phyloP scores from a whole-genome alignment of 64 coral and sea anemone genomes.

The Pocillopora verrucosa region DNA sequence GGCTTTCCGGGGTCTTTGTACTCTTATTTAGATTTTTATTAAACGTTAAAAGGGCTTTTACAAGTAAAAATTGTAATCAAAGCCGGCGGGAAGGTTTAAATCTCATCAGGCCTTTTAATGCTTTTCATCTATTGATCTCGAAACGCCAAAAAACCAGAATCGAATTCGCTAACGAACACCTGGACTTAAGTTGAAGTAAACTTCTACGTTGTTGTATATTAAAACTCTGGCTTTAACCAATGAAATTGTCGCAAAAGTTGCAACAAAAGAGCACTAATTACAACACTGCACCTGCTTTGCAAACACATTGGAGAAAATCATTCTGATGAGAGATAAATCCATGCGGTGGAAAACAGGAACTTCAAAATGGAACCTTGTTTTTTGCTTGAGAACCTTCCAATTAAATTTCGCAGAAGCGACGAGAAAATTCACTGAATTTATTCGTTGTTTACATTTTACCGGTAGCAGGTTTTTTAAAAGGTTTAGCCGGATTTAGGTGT shows the following conservation, averaged over 20 bases:
- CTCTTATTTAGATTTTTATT: too few species aligned
- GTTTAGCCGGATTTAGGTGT: neutral
- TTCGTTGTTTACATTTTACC: neutral
- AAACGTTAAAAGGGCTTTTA: neutral
- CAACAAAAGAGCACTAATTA: slow-evolving; percentile 15
- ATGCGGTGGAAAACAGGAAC: slow-evolving; percentile 27
- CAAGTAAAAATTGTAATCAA: neutral
- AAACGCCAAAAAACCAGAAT: neutral
- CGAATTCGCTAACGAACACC: slow-evolving; percentile 4
- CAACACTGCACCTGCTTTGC: neutral
- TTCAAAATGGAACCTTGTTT: slow-evolving; percentile 14
- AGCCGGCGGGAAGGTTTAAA: neutral
- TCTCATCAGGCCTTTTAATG: neutral
- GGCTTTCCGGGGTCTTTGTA: neutral
- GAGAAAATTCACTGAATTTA: neutral
- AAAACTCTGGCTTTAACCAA: neutral
- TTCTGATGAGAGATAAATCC: neutral
- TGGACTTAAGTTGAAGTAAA: slow-evolving; percentile 35
- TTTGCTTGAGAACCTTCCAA: neutral
- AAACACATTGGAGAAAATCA: slow-evolving; percentile 17
- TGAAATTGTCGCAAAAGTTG: neutral
- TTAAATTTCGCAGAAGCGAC: neutral
- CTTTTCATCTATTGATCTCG: neutral
- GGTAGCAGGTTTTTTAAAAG: neutral
- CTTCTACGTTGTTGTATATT: slow-evolving; percentile 26